Percentiles rank a stretch among this genome's conserved stretches.
These are phyloP conservation scores for Dolichotis patagonum DNA, from an alignment of 2,113 vertebrate species.

Conservation along the genomic window DNA sequence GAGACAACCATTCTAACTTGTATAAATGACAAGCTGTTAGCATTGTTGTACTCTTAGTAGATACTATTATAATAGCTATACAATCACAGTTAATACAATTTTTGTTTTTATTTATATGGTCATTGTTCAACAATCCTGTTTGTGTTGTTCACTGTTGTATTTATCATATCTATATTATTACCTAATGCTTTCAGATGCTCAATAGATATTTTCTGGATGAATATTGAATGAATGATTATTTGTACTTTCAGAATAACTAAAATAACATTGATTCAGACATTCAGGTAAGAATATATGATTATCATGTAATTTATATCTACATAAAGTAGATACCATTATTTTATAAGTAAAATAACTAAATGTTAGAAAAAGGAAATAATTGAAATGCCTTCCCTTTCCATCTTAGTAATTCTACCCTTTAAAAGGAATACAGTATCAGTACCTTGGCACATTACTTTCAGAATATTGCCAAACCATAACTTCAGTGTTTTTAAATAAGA, in stretches of 20 bases:
- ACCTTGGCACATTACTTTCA: background rate
- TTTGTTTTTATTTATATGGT: slow-evolving; percentile 6
- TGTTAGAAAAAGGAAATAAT: slow-evolving; percentile 28
- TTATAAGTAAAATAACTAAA: slow-evolving; percentile 42
- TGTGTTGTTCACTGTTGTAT: slow-evolving; percentile 4
- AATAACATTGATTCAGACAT: background rate
- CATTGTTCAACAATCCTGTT: background rate
- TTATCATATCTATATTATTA: slow-evolving; percentile 9
- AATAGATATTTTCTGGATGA: background rate
- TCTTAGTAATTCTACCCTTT: background rate
- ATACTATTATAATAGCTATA: background rate
- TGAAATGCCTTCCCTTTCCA: background rate
- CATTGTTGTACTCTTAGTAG: background rate
- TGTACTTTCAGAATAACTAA: background rate
- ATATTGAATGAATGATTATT: background rate
- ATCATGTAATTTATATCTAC: background rate
- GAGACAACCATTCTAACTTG: slow-evolving; percentile 43
- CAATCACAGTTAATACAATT: background rate
- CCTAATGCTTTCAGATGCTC: background rate
- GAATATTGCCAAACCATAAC: slow-evolving; percentile 11
- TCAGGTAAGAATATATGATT: background rate
- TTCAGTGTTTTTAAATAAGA: background rate
- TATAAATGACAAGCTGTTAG: background rate
- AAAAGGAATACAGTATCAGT: background rate
- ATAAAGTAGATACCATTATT: background rate